These are phyloP conservation scores for Suricata suricatta DNA, from an alignment of 2,113 vertebrate species.

Conservation along the genomic window DNA sequence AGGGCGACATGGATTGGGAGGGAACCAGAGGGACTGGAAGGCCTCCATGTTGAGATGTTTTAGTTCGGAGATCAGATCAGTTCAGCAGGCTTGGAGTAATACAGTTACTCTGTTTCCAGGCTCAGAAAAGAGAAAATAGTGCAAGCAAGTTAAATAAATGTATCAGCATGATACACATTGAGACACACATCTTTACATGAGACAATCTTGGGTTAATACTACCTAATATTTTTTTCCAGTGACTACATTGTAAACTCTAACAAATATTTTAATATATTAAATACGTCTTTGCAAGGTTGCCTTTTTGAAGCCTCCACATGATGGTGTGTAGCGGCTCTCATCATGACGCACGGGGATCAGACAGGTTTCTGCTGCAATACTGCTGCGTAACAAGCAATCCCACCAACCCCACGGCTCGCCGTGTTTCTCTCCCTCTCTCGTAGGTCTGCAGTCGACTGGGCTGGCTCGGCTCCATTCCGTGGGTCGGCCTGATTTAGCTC, in stretches of 20 bases:
- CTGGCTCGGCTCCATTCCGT: not conserved
- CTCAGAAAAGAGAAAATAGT: not conserved
- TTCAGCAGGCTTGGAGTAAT: not conserved
- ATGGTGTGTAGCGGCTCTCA: too few relatives aligned
- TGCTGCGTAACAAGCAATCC: not conserved
- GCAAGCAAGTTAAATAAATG: not conserved
- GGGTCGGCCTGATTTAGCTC: not conserved
- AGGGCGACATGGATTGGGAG: not conserved
- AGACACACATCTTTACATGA: not conserved
- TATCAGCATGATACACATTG: not conserved
- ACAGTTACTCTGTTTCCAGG: not conserved
- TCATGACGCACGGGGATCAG: rapidly evolving
- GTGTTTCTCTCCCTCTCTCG: not conserved
- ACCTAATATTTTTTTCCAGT: not conserved
- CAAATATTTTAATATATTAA: not conserved
- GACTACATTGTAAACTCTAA: not conserved
- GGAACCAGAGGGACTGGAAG: not conserved
- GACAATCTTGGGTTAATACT: not conserved
- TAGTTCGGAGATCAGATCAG: not conserved
- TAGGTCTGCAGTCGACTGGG: rapidly evolving
- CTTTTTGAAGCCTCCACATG: not conserved
- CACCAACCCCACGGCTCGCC: rapidly evolving
- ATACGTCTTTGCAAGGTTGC: not conserved
- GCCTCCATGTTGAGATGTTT: not conserved
- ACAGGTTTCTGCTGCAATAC: not conserved